Evolutionary conservation across 2,888 invertebrate genomes (phyloP), one percentile per base, ranked within the genome.

Genomic region (Auanema freiburgensis): DNA sequence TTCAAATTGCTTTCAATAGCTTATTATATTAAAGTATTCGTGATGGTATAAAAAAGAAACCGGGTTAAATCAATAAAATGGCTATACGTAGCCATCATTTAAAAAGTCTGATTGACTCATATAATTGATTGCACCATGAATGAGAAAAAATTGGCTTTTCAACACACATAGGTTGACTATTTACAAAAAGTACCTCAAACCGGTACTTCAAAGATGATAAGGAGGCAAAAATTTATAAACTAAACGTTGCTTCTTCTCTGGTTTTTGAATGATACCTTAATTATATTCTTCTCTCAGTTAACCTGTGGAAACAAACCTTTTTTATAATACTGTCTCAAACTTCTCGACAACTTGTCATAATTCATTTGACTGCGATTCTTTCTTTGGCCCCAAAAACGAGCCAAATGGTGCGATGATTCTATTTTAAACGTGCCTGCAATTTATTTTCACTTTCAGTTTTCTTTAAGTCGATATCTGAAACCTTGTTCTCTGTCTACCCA

Each of bases 311-410:
- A 11, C 6, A 2, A 59, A 71, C 95, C 95, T 86, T 97, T 98
- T 87, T 97, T 96, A 89, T 98, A 98, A 87, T 96, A 96, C 85
- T 98, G 97, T 57, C 98, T 88, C 84, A 98, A 94, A 77, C 95
- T 96, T 62, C 98, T 89, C 72, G 94, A 95, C 55, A 98, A 87
- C 85, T 98, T 98, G 88, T 98, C 98, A 87, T 98, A 98, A 88
- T 98, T 98, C 97, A 98, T 98, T 33, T 95, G 95, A 0, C 96
- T 95, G 11, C 97, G 89, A 87, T 98, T 97, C 87, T 98, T 98
- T 73, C 97, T 89, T 81, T 92, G 91, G 67, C 98, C 98, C 98
- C 98, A 98, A 59, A 95, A 89, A 77, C 91, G 89, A n/a, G 98
- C 97, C 58, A 98, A 95, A 76, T 92, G 89, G 33, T 94, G 92